These are phyloP conservation scores for Synanthedon tipuliformis DNA, from an alignment of 2,888 invertebrate genomes.

Conservation along the genomic window DNA sequence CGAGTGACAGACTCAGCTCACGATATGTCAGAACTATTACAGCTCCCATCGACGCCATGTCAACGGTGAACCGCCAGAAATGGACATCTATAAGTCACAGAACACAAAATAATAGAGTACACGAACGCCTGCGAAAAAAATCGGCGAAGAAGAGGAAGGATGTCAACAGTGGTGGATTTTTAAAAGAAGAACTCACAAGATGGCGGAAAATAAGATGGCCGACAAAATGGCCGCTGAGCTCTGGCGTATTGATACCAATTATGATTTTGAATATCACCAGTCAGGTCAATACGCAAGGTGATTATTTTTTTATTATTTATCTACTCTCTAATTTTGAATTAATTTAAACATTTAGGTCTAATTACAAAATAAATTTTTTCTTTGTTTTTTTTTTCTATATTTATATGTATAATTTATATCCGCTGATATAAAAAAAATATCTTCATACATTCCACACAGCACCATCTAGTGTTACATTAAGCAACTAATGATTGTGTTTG, in stretches of 20 bases:
- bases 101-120: neutral
- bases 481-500: too few relatives aligned
- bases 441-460: too few relatives aligned
- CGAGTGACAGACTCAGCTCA: conserved; percentile 11
- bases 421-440: too few relatives aligned
- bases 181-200: conserved; percentile 9
- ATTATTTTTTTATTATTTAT: neutral
- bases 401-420: too few relatives aligned
- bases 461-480: too few relatives aligned
- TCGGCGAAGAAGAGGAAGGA: conserved; percentile 9
- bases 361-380: too few relatives aligned
- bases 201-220: conserved; percentile 37
- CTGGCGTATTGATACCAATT: conserved; percentile 35
- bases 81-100: neutral
- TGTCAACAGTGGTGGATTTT: conserved; percentile 6
- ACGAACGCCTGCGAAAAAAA: conserved; percentile 8
- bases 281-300: conserved; percentile 11
- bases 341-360: too few relatives aligned
- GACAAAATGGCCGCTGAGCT: conserved; percentile 39
- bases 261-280: conserved; percentile 44
- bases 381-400: too few relatives aligned
- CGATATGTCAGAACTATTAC: conserved; percentile 46
- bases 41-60: conserved; percentile 35
- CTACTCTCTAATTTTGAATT: too few relatives aligned
- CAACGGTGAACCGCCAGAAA: conserved; percentile 35